Base-by-base conservation (phyloP, 2,888 invertebrate genomes). In the Strigamia transsilvanica region DNA sequence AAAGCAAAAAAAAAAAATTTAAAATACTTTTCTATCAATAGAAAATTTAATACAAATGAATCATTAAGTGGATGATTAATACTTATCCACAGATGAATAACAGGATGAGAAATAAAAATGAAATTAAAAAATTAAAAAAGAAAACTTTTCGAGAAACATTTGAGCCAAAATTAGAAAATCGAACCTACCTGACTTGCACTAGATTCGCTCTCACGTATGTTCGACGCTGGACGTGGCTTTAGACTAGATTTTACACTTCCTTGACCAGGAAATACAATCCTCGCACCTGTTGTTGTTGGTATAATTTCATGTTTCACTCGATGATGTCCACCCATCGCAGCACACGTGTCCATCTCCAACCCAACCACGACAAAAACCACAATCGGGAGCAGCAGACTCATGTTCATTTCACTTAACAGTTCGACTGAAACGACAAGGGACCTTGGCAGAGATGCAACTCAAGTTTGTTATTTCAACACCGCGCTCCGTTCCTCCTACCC, bases 211-310 rank as follows among this genome's bases (percentile, higher is more conserved):
- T 12, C 18, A 2, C 18, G 51, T 18, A 23, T 18, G 9, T 6
- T 12, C n/a, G 61, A 2, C 7, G 21, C 10, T 10, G 61, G 61
- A 5, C 61, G 61, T 61, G 61, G 61, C n/a, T 61, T 61, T 61
- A n/a, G 61, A 23, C 18, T 51, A 18, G 18, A 61, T 61, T 61
- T 46, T 1, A 15, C n/a, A 46, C 46, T 61, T 61, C 23, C 23
- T 61, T 61, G 61, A 18, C 61, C 61, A 61, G 61, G 61, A 61
- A 61, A 61, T 61, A 61, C 61, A 61, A 61, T 61, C 61, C 61
- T 61, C 13, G 61, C 61, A 61, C 61, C 61, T 18, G 23, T 23
- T 0, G 61, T 61, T 21, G 61, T 61, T 2, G 61, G 61, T 23
- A 9, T 61, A 18, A 61, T 61, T 61, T 61, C 61, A 23, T 21